A percentile compares a stretch with the other conserved stretches of the same genome.
Conservation (phyloP, 2,888 invertebrate genomes). For the Matsumyia berberina region DNA sequence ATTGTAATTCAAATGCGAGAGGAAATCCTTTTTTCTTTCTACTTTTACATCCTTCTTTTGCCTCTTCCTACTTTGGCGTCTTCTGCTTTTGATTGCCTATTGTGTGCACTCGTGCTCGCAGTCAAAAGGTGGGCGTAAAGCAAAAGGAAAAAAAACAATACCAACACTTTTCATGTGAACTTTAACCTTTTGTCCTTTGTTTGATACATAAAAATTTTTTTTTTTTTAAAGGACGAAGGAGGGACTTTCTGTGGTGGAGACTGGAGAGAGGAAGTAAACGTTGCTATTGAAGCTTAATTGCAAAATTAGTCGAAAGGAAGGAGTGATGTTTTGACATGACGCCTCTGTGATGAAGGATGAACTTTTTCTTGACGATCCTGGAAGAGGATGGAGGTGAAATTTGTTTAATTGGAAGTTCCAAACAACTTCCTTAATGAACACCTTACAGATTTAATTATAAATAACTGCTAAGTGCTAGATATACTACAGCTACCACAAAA, state of each 20-base stretch:
- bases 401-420: slow-evolving; percentile 24
- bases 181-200: slow-evolving; percentile 41
- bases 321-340: slow-evolving; percentile 28
- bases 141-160: slow-evolving; percentile 62
- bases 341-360: neutral
- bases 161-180: slow-evolving; percentile 67
- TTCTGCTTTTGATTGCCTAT: slow-evolving; percentile 62
- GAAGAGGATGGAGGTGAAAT: neutral
- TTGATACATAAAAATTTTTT: slow-evolving; percentile 54
- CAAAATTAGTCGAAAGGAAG: slow-evolving; percentile 59
- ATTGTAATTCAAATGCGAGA: slow-evolving; percentile 58
- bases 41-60: neutral
- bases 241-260: no score
- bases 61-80: neutral
- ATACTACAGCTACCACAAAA: no score
- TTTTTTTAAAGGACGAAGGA: slow-evolving; percentile 14
- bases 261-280: neutral
- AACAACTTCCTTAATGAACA: neutral
- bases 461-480: no score
- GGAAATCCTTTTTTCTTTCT: slow-evolving; percentile 35
- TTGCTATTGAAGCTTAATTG: slow-evolving; percentile 59
- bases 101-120: slow-evolving; percentile 46
- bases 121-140: slow-evolving; percentile 13
- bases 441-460: no score
- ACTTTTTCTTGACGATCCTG: neutral